A percentile compares a stretch with the other conserved stretches of the same genome.
These are phyloP conservation scores for Platyscapa corneri DNA, from an alignment of 1,140 invertebrate genomes.

Conservation along the genomic window DNA sequence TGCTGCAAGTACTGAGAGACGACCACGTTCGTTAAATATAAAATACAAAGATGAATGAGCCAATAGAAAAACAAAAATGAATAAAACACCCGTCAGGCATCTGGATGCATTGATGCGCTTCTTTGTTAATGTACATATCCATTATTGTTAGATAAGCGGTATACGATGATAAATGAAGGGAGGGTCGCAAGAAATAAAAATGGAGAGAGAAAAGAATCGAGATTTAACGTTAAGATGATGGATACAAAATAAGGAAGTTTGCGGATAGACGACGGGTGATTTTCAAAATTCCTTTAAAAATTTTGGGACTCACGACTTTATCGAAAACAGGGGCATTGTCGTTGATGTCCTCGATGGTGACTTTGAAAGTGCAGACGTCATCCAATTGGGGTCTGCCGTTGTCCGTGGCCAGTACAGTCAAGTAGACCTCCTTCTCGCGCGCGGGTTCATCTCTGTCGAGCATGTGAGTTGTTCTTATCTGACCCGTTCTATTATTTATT, in stretches of 20 bases:
- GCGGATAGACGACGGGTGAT: not conserved
- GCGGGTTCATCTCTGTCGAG: conserved; percentile 91
- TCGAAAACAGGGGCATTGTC: conserved; percentile 91
- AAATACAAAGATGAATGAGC: conserved; percentile 1
- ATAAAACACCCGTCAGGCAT: not conserved
- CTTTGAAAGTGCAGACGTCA: conserved; percentile 91
- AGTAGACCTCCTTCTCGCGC: conserved; percentile 87
- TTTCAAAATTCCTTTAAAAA: not conserved
- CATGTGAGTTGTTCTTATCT: conserved; percentile 83
- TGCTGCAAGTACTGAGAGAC: not conserved
- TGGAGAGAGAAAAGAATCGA: not conserved
- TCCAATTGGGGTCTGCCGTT: conserved; percentile 88
- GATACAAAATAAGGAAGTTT: conserved; percentile 14
- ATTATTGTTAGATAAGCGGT: conserved; percentile 20
- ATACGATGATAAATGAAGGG: not conserved
- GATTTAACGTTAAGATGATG: not conserved
- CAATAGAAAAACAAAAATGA: conserved; percentile 4
- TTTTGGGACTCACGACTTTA: conserved; percentile 77
- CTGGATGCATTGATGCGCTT: not conserved
- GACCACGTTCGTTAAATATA: not conserved
- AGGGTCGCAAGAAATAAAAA: conserved; percentile 1
- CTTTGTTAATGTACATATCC: not conserved
- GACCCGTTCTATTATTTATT: conserved; percentile 84
- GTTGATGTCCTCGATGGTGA: conserved; percentile 90
- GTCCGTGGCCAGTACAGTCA: conserved; percentile 88